Percentiles rank a stretch among this genome's conserved stretches.
Evolutionary conservation across 2,888 invertebrate species (phyloP).

Genomic region (Perithous albicinctus): DNA sequence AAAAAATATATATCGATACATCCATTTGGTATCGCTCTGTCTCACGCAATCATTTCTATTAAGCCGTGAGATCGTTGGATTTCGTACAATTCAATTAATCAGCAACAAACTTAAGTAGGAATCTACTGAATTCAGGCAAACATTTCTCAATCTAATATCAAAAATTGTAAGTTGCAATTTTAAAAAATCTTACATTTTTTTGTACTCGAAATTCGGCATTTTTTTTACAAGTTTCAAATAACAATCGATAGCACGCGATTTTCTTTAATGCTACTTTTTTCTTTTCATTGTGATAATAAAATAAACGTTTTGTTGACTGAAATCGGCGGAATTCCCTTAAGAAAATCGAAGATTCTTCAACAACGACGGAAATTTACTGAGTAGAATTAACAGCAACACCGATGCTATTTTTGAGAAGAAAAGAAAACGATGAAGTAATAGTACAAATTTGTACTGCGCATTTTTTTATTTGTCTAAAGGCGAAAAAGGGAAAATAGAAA

Average conservation of each 20-base stretch:
- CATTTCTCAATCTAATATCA: too few relatives aligned
- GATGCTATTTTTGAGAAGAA: conserved; percentile 30
- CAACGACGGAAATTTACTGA: neutral
- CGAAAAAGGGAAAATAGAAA: conserved; percentile 33
- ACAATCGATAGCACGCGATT: too few relatives aligned
- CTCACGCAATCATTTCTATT: neutral
- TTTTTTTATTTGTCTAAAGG: conserved; percentile 43
- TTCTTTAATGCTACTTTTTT: too few relatives aligned
- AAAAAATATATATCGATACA: conserved; percentile 10
- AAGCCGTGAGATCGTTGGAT: conserved; percentile 5
- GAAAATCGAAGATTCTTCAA: neutral
- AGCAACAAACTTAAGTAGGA: conserved; percentile 11
- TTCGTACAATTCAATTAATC: neutral
- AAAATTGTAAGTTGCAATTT: too few relatives aligned
- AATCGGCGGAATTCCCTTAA: too few relatives aligned
- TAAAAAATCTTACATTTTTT: too few relatives aligned
- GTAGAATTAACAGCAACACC: conserved; percentile 10
- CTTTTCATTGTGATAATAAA: too few relatives aligned
- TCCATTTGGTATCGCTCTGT: conserved; percentile 1
- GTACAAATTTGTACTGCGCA: conserved; percentile 60
- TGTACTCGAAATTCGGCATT: too few relatives aligned
- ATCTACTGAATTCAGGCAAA: too few relatives aligned
- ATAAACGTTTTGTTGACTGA: too few relatives aligned
- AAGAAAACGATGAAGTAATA: conserved; percentile 43
- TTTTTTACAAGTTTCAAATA: too few relatives aligned